A percentile compares a stretch with the other conserved stretches of the same genome.
Evolutionary conservation across 2,797 vertebrate genomes (phyloP).

Genomic region (Parauchenoglanis ngamensis): DNA sequence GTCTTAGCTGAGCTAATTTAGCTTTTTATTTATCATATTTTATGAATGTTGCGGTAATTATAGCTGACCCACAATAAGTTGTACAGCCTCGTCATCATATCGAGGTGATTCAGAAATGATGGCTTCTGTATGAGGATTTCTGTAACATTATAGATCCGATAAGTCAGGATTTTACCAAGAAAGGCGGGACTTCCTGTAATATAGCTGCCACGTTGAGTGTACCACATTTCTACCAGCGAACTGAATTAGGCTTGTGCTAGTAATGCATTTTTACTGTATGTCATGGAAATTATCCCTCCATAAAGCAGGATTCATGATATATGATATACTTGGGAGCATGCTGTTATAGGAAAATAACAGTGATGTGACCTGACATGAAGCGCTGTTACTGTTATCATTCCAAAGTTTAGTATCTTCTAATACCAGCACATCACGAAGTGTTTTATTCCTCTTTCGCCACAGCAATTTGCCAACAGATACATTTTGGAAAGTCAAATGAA

Average conservation of each 20-base stretch:
- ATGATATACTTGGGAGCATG: not conserved
- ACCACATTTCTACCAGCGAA: no score
- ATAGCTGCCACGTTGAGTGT: not conserved
- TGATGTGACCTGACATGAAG: not conserved
- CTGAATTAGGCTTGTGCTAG: not conserved
- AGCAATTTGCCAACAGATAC: not conserved
- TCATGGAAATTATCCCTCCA: not conserved
- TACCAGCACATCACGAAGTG: not conserved
- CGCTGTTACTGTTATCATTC: no score
- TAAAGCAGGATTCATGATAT: not conserved
- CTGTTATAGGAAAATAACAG: not conserved
- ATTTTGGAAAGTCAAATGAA: not conserved
- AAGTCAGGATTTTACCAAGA: not conserved
- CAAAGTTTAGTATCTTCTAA: not conserved
- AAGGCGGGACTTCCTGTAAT: not conserved
- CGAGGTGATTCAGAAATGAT: not conserved
- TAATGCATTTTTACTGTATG: not conserved
- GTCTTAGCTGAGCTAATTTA: not conserved
- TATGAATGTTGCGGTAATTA: not conserved
- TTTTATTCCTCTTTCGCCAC: not conserved
- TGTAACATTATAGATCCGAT: not conserved
- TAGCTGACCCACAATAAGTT: not conserved
- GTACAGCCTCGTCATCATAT: no score
- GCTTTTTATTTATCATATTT: no score
- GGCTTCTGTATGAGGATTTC: not conserved